Evolutionary conservation across 1,140 invertebrate genomes (phyloP).

Genomic region (Globodera rostochiensis): DNA sequence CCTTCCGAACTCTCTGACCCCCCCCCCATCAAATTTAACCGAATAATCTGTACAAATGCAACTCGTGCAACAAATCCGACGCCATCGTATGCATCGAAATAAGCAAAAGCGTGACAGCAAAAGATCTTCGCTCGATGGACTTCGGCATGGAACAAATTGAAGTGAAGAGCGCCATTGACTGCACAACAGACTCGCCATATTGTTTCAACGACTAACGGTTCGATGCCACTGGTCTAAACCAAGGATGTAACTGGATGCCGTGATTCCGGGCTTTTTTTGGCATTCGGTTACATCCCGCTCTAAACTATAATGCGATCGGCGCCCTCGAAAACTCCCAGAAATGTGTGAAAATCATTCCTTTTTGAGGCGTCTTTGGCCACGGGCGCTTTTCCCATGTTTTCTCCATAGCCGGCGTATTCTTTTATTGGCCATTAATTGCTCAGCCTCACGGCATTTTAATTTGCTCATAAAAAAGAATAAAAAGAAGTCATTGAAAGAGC

Average conservation of each 20-base stretch:
- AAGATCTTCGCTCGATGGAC: background rate
- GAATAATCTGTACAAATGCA: background rate
- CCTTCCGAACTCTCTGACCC: background rate
- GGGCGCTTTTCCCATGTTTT: background rate
- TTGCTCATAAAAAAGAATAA: background rate
- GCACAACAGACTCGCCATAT: no score
- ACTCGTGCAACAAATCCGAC: background rate
- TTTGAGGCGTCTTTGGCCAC: background rate
- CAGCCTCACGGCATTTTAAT: background rate
- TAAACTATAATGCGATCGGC: no score
- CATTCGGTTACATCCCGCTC: no score
- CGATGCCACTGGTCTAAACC: no score
- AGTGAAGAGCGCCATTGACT: background rate
- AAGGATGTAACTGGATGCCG: no score
- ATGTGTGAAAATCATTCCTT: background rate
- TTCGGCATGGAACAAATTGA: background rate
- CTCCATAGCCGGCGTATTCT: constrained; percentile 2
- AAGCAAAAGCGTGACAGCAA: background rate
- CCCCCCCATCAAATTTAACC: background rate
- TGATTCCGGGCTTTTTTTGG: no score
- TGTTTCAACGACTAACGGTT: no score
- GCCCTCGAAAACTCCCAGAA: no score
- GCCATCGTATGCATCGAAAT: background rate
- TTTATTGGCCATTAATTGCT: constrained; percentile 2
- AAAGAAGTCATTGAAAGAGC: background rate